A percentile compares a stretch with the other conserved stretches of the same genome.
These are phyloP conservation scores for Sipha flava DNA, from an alignment of 1,140 invertebrate species.

Conservation along the genomic window DNA sequence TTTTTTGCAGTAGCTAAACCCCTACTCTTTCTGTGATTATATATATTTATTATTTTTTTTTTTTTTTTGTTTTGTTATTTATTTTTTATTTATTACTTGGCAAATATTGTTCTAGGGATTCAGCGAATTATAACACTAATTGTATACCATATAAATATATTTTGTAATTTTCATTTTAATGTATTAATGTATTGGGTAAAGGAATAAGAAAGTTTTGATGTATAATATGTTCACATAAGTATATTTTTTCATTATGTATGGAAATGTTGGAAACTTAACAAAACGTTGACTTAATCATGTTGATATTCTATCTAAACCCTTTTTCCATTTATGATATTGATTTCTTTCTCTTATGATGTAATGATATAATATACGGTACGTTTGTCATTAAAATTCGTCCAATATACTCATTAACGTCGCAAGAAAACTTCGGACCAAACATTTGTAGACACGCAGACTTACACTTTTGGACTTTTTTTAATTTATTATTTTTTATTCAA, in stretches of 20 bases:
- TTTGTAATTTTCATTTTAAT: not conserved
- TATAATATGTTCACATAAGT: not conserved
- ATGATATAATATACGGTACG: not conserved
- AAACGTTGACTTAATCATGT: not conserved
- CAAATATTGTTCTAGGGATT: conserved; percentile 3
- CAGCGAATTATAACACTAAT: conserved; percentile 1
- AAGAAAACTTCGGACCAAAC: not conserved
- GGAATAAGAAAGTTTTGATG: not conserved
- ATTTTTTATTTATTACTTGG: conserved; percentile 21
- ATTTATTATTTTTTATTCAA: too few relatives aligned
- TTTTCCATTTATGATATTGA: too few relatives aligned
- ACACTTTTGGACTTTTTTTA: too few relatives aligned
- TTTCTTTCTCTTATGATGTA: not conserved
- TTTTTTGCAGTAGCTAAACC: conserved; percentile 2
- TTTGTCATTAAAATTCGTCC: not conserved
- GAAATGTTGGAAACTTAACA: conserved; percentile 5
- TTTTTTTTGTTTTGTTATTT: conserved; percentile 18
- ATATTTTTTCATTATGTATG: not conserved
- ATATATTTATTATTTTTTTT: not conserved
- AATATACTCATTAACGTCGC: not conserved
- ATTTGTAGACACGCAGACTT: too few relatives aligned
- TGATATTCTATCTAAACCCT: not conserved
- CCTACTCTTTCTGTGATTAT: conserved; percentile 28
- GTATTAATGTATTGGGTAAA: not conserved
- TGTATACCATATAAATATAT: conserved; percentile 12